Conservation (phyloP, 2,888 invertebrate species). For the Ormia ochracea region DNA sequence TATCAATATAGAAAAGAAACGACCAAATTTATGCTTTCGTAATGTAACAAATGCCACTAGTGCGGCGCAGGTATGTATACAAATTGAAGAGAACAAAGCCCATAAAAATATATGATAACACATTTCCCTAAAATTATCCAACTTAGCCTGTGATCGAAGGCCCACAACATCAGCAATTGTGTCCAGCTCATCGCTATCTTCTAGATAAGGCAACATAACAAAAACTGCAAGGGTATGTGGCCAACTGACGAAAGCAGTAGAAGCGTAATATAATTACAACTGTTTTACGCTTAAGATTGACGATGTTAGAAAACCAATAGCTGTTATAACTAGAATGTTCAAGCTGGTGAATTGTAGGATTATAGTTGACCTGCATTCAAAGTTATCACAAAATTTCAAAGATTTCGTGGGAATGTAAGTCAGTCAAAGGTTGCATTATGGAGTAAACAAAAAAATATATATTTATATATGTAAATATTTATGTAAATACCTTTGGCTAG, state of each 20-base stretch:
- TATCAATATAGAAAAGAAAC: slow-evolving; percentile 93
- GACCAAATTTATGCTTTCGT: slow-evolving; percentile 95
- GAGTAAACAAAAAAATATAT: no score
- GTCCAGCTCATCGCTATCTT: slow-evolving; percentile 79
- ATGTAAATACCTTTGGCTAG: no score
- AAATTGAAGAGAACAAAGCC: slow-evolving; percentile 95
- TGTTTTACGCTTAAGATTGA: slow-evolving; percentile 47
- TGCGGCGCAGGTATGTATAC: slow-evolving; percentile 94
- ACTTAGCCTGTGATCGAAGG: slow-evolving; percentile 81
- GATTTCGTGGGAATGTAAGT: no score
- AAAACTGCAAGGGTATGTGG: slow-evolving; percentile 31
- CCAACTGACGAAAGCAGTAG: background rate
- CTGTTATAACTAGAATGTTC: no score
- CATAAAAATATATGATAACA: slow-evolving; percentile 98
- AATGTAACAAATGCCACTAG: slow-evolving; percentile 93
- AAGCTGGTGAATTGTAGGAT: no score
- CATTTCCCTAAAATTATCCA: slow-evolving; percentile 91
- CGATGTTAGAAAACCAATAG: no score
- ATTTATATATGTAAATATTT: no score
- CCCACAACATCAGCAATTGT: slow-evolving; percentile 84
- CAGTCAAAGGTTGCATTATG: no score
- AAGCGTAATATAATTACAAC: slow-evolving; percentile 43
- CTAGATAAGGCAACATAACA: slow-evolving; percentile 72
- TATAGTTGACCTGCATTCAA: no score
- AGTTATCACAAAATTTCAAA: no score